These are phyloP conservation scores for Drosophila nannoptera DNA, from an alignment of 1,140 invertebrate genomes.

Conservation along the genomic window DNA sequence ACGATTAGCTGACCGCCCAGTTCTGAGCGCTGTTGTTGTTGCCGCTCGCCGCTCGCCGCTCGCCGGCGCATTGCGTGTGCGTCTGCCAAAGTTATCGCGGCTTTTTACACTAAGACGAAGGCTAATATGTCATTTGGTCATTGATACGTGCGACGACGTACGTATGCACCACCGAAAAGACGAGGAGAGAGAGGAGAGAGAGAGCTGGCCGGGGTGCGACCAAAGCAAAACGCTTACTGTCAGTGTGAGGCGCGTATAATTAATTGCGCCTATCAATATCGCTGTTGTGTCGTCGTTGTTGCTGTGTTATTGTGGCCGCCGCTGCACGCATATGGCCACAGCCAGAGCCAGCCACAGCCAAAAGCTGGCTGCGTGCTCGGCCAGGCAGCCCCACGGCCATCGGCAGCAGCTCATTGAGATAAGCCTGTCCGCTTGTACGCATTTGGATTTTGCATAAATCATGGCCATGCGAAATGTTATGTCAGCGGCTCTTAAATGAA, in stretches of 20 bases:
- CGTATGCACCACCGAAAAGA: slow-evolving; percentile 1
- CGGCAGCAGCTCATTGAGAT: slow-evolving; percentile 67
- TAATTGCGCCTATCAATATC: slow-evolving; percentile 76
- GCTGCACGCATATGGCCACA: slow-evolving; percentile 61
- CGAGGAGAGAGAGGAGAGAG: slow-evolving; percentile 3
- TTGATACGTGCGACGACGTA: slow-evolving; percentile 63
- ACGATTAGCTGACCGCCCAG: slow-evolving; percentile 63
- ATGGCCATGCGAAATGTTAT: slow-evolving; percentile 69
- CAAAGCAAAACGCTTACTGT: slow-evolving; percentile 75
- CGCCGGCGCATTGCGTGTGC: slow-evolving; percentile 46
- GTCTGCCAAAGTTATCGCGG: slow-evolving; percentile 75
- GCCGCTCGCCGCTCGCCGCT: neutral
- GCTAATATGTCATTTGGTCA: slow-evolving; percentile 77
- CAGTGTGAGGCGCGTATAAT: slow-evolving; percentile 73
- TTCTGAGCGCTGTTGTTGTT: slow-evolving; percentile 44
- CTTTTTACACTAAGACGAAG: slow-evolving; percentile 77
- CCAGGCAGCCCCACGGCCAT: slow-evolving; percentile 40
- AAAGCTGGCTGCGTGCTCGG: slow-evolving; percentile 42
- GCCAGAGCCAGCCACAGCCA: slow-evolving; percentile 38
- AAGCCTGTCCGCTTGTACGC: slow-evolving; percentile 70
- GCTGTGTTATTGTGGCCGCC: slow-evolving; percentile 36
- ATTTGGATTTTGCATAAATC: slow-evolving; percentile 69
- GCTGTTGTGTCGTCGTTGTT: slow-evolving; percentile 36
- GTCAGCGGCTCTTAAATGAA: slow-evolving; percentile 54
- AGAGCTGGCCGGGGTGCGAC: slow-evolving; percentile 20